These are phyloP conservation scores for Nymphalis polychloros DNA, from an alignment of 2,888 invertebrate species.

Conservation along the genomic window DNA sequence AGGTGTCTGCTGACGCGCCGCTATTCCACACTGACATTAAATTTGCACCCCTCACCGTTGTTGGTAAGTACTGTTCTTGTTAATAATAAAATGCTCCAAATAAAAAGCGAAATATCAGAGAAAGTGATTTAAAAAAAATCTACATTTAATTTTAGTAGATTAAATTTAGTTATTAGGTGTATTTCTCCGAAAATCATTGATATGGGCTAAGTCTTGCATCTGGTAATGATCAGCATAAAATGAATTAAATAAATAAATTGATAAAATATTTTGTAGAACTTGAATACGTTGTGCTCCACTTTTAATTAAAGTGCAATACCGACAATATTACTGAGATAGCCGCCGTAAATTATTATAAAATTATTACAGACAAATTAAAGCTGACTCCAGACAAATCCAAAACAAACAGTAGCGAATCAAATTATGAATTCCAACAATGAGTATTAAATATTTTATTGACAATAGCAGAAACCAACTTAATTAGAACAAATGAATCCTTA, in stretches of 20 bases:
- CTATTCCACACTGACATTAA: constrained; percentile 85
- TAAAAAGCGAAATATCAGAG: too few relatives aligned
- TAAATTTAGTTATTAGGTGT: too few relatives aligned
- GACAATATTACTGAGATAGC: not conserved
- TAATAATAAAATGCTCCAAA: not conserved
- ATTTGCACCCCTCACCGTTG: constrained; percentile 84
- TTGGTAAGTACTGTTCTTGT: constrained; percentile 75
- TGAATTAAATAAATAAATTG: too few relatives aligned
- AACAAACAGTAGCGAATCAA: not conserved
- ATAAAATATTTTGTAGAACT: too few relatives aligned
- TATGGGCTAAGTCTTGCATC: too few relatives aligned
- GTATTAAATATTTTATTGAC: constrained; percentile 11
- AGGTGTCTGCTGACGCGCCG: constrained; percentile 87
- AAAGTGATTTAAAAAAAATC: too few relatives aligned
- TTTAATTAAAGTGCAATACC: not conserved
- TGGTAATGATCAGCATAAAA: too few relatives aligned
- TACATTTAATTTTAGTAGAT: too few relatives aligned
- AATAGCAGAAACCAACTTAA: constrained; percentile 17
- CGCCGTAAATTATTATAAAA: not conserved
- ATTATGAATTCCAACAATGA: constrained; percentile 3
- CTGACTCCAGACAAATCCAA: not conserved
- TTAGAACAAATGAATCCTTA: constrained; percentile 14
- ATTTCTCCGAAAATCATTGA: too few relatives aligned
- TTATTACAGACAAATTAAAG: not conserved
- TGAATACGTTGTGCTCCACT: not conserved